Base-by-base conservation (phyloP, 2,797 vertebrate species). In the Cryptoblepharus egeriae region DNA sequence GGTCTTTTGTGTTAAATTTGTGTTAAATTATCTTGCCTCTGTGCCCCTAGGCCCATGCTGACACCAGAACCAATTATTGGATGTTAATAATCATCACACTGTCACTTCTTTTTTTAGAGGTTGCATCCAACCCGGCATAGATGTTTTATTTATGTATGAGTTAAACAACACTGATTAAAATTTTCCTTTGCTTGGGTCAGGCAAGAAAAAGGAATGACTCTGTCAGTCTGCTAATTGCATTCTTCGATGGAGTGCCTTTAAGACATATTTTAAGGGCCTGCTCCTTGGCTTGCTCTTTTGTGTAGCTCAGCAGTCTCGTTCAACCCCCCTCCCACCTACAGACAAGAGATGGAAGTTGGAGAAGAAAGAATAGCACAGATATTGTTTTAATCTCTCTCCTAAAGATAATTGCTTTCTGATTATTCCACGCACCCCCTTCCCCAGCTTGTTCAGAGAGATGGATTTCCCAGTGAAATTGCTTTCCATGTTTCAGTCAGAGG, bases 321-420 rank as follows among this genome's bases (percentile, higher is more conserved):
- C 69, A 37, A 22, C 22, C 2, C 20, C 10, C 22, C 39, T 15
- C 18, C 52, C 15, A 24, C 63, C 65, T 71, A 13, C 16, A 55
- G 11, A 5, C 30, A 28, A 70, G 63, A 76, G 75, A 37, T 2
- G 22, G 32, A 35, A 67, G 45, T 67, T 0, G 0, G 64, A 79
- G 70, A 79, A 75, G 49, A 30, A 77, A 75, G 30, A 60, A 64
- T 37, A 69, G 76, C 3, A 1, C 76, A 79, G 87, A 88, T 85
- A 85, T 91, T 77, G 83, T 92, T 94, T 94, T 90, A 92, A 91
- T 90, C 90, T 92, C 85, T 88, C 86, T 92, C 85, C 88, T 80
- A 83, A 87, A 74, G 45, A 24, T 92, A 93, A 95, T 94, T 94
- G 93, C 28, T 67, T 94, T 93, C 83, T 26, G 55, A 68, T 68